Base-by-base conservation (phyloP, 2,888 invertebrate species). In the Microdon myrmicae region DNA sequence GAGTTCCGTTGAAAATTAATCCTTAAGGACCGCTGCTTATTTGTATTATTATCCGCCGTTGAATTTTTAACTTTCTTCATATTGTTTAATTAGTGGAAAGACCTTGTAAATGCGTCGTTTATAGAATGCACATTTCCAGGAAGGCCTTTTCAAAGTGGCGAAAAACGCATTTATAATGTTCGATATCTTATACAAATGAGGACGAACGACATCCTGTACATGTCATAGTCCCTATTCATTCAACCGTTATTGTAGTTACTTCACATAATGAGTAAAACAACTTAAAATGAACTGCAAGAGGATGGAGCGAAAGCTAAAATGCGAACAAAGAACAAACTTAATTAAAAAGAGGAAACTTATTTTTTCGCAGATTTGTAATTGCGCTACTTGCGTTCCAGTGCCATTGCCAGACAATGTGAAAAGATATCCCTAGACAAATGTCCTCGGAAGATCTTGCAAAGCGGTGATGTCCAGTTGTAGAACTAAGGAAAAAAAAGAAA, bases 321-420 rank as follows among this genome's bases (percentile, higher is more conserved):
- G n/a, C 3, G 10, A 4, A 20, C 19, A 16, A 19, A 47, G 28
- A 47, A n/a, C n/a, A 22, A 49, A 43, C 48, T 49, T 48, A 51
- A 59, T 59, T 53, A 51, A 61, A 54, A 56, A 41, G 45, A 34
- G 45, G 35, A 64, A 31, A 64, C 41, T 34, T 53, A 55, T 23
- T 37, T 51, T 56, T 45, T 44, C 22, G 12, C 37, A 38, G 23
- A 64, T 61, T 61, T 41, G 31, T 37, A 56, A 56, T 51, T 51
- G 25, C 45, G 38, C 48, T 55, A 34, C 32, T 55, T 44, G 43
- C 37, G 22, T 23, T 19, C 34, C 35, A 25, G 23, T 13, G 39
- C n/a, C 51, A 12, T 14, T 4, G 13, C 34, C 37, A 22, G 17
- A 28, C 8, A 29, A 39, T 28, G 17, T 45, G 32, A 7, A 6